These are phyloP conservation scores for Pardalotus punctatus DNA, from an alignment of 2,113 vertebrate species.

Conservation along the genomic window DNA sequence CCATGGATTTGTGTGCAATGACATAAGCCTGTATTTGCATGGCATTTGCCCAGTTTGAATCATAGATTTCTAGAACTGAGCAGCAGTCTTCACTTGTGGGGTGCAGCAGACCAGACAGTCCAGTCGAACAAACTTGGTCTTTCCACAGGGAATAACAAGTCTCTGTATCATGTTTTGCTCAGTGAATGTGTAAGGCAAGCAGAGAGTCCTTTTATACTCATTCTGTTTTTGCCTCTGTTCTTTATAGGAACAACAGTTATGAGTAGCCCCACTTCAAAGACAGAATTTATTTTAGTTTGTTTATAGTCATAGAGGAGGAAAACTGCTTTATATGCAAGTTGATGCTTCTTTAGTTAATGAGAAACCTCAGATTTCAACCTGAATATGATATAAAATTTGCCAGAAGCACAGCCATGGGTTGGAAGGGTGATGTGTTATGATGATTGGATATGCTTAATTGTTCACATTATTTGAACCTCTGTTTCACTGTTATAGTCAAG, in stretches of 20 bases:
- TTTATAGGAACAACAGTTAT: not conserved
- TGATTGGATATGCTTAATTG: not conserved
- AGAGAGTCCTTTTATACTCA: not conserved
- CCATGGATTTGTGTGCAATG: not conserved
- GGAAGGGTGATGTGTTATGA: not conserved
- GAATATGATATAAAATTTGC: not conserved
- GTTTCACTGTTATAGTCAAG: not conserved
- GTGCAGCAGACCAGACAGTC: not conserved
- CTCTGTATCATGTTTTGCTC: not conserved
- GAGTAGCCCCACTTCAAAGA: not conserved
- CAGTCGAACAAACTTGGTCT: not conserved
- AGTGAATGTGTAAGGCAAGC: not conserved
- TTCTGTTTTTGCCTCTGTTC: not conserved
- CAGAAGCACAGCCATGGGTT: not conserved
- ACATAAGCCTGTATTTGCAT: not conserved
- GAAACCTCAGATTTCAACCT: not conserved
- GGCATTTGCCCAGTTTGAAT: not conserved
- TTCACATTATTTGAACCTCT: not conserved
- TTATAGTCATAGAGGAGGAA: not conserved
- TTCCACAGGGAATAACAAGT: not conserved
- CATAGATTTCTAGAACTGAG: accelerated
- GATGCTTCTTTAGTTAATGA: not conserved
- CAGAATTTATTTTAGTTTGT: not conserved
- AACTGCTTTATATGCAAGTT: not conserved
- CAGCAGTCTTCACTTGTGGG: not conserved